phyloP scores from a whole-genome alignment of 2,797 vertebrate species.

The Diglossa cyanea region DNA sequence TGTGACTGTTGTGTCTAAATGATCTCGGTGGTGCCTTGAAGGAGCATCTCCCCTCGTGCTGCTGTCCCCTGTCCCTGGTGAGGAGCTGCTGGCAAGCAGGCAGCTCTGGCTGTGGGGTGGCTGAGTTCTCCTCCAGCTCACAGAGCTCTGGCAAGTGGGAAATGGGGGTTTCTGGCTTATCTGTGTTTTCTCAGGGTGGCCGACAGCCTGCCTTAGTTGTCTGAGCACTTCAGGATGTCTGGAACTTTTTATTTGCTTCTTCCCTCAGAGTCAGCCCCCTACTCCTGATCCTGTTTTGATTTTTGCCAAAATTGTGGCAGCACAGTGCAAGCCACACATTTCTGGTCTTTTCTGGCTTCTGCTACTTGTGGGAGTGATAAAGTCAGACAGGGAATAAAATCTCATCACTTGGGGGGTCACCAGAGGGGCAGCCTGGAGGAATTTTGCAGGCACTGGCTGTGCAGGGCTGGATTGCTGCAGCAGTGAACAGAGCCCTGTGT shows the following conservation, averaged over 20 bases:
- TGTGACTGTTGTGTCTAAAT: not conserved
- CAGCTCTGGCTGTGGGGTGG: not conserved
- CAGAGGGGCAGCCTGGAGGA: not conserved
- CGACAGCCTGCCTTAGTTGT: not conserved
- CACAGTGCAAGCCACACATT: not conserved
- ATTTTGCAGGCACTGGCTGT: not conserved
- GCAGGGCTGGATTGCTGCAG: not conserved
- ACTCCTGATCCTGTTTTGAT: not conserved
- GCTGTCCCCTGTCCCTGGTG: not conserved
- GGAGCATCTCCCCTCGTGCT: not conserved
- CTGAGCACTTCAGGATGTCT: constrained; percentile 32
- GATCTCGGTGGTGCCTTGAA: not conserved
- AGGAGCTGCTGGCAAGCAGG: not conserved
- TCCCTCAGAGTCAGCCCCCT: not conserved
- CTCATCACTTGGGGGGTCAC: not conserved
- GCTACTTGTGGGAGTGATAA: not conserved
- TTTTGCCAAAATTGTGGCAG: not conserved
- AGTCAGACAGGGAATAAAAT: not conserved
- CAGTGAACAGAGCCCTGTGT: not conserved
- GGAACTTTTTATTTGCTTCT: not conserved
- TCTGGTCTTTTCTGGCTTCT: not conserved
- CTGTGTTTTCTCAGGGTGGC: constrained; percentile 39
- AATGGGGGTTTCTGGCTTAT: not conserved
- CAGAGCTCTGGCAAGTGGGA: not conserved
- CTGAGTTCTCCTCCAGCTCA: not conserved